These are phyloP conservation scores for Peromyscus melanophrys DNA, from an alignment of 2,797 vertebrate genomes.

Conservation along the genomic window DNA sequence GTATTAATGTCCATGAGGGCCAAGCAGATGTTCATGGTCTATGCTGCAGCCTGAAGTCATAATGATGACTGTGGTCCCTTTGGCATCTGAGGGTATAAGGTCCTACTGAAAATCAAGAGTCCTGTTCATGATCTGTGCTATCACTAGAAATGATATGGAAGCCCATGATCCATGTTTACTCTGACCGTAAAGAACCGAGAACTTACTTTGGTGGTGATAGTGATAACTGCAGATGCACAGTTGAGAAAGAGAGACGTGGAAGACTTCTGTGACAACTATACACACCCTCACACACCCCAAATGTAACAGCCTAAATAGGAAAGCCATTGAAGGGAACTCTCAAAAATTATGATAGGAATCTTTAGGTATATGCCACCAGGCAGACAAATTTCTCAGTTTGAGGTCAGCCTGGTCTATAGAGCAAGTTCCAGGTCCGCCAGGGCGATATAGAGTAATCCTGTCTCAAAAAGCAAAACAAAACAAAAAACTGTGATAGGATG, in stretches of 20 bases:
- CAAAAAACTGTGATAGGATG: background rate
- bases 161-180: background rate
- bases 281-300: background rate
- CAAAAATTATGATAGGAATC: background rate
- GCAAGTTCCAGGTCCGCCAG: background rate
- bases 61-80: background rate
- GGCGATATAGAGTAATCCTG: background rate
- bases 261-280: background rate
- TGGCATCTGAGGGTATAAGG: background rate
- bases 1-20: background rate
- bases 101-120: background rate
- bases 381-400: background rate
- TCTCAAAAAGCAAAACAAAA: background rate
- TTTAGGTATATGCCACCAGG: too few relatives aligned
- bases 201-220: background rate
- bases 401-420: background rate
- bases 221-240: background rate
- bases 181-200: background rate
- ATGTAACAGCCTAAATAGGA: background rate
- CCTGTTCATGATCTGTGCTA: background rate
- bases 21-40: background rate
- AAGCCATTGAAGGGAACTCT: background rate
- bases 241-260: background rate
- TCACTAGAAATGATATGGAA: background rate
- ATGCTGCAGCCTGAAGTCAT: background rate